These are phyloP conservation scores for Caenorhabditis uteleia DNA, from an alignment of 2,888 invertebrate species.

Conservation along the genomic window DNA sequence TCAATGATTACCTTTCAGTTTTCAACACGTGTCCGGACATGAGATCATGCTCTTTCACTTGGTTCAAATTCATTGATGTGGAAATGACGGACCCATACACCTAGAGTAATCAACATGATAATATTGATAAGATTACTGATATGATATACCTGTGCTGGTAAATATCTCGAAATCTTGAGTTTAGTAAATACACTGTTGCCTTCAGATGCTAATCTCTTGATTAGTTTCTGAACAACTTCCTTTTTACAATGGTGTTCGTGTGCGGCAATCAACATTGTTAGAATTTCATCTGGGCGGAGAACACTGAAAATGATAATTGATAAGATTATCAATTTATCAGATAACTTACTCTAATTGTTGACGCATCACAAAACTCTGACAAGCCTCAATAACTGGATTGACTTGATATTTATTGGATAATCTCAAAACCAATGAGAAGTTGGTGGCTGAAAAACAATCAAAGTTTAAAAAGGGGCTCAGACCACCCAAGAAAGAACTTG, in stretches of 20 bases:
- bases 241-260: constrained; percentile 54
- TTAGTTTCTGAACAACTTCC: constrained; percentile 50
- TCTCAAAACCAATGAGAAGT: constrained; percentile 59
- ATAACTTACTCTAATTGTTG: constrained; percentile 53
- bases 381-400: constrained; percentile 54
- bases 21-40: constrained; percentile 58
- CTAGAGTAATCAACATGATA: constrained; percentile 9
- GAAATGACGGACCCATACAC: constrained; percentile 64
- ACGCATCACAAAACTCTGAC: constrained; percentile 54
- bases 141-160: constrained; percentile 52
- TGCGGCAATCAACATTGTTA: constrained; percentile 60
- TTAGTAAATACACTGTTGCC: constrained; percentile 57
- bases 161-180: constrained; percentile 57
- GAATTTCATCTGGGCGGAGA: constrained; percentile 59
- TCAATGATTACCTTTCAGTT: constrained; percentile 52
- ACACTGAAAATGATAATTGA: constrained; percentile 46
- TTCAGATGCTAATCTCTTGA: constrained; percentile 57
- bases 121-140: background rate
- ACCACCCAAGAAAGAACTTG: too few species aligned
- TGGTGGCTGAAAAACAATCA: constrained; percentile 49
- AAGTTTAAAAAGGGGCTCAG: background rate
- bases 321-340: background rate
- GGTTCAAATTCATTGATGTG: constrained; percentile 58
- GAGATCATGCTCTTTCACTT: constrained; percentile 46
- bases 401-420: constrained; percentile 64